Conservation (phyloP, 2,888 invertebrate genomes). For the Zaprionus lineosus region DNA sequence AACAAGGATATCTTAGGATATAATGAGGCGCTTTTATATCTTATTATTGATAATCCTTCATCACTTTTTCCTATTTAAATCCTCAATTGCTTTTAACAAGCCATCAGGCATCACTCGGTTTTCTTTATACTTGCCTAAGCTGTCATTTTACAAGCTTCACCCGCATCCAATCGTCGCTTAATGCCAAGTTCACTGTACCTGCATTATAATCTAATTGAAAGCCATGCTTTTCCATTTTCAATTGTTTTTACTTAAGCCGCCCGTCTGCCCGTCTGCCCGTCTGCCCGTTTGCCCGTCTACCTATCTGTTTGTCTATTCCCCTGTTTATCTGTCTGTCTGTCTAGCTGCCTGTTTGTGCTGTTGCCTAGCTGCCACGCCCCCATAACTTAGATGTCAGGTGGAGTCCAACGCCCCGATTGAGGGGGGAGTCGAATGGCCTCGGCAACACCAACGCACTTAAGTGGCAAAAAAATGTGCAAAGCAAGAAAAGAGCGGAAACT, state of each 20-base stretch:
- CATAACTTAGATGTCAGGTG: neutral
- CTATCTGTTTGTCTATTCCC: neutral
- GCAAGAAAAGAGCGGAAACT: conserved; percentile 1
- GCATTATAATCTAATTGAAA: conserved; percentile 35
- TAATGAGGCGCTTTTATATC: too few species aligned
- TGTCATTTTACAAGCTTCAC: too few species aligned
- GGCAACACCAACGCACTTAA: conserved; percentile 21
- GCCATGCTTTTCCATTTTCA: conserved; percentile 9
- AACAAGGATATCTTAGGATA: too few species aligned
- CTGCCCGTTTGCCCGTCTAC: neutral
- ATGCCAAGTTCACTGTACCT: conserved; percentile 7
- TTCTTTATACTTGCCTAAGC: too few species aligned
- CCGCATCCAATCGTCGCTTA: conserved; percentile 6
- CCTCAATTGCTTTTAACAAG: too few species aligned
- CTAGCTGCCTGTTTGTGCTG: neutral
- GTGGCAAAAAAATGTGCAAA: conserved; percentile 7
- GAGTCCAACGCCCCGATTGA: conserved; percentile 1
- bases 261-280: neutral
- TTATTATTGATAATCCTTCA: too few species aligned
- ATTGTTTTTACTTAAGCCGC: too few species aligned
- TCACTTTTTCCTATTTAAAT: too few species aligned
- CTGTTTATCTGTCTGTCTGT: too few species aligned
- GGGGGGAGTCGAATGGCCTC: neutral
- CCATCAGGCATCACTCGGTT: too few species aligned
- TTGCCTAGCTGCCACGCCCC: conserved; percentile 6